Base-by-base conservation (phyloP, 2,888 invertebrate genomes). In the Autographa gamma region DNA sequence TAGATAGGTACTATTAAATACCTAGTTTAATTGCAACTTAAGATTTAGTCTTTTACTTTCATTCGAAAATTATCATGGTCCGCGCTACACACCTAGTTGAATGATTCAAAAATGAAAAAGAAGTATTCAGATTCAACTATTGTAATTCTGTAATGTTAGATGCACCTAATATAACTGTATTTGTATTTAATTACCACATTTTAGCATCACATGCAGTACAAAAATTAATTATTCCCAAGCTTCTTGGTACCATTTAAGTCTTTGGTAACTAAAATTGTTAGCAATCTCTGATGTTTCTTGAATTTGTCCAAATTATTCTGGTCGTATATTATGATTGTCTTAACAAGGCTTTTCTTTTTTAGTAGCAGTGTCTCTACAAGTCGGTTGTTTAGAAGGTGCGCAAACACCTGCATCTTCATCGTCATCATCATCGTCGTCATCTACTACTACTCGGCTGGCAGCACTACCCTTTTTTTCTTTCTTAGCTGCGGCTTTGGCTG, bases 321-420 rank as follows among this genome's bases (percentile, higher is more conserved):
- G 3, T 14, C 43, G 1, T 14, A 14, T 0, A 16, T 43, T 43
- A 2, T 4, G 43, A n/a, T 48, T n/a, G 7, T 6, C n/a, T 48
- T 41, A 66, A 31, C 66, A 61, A 13, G 61, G 61, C 7, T 54
- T 38, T 19, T 61, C 56, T 43, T 56, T 56, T 19, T 41, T 58
- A 18, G 31, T 9, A 31, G 31, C 41, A 11, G 56, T 67, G 16
- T 62, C 54, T 16, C 13, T n/a, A 13, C 67, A 67, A 6, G 67
- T 62, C n/a, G 54, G 54, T n/a, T 7, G 25, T 54, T 54, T 67
- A 6, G 58, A 14, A n/a, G 62, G 32, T 19, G 58, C 31, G 7
- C 62, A 62, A 2, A 43, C 41, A 31, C 54, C 61, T 14, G 16
- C 16, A 8, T 19, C n/a, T 56, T 66, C 41, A 11, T 31, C 54